Conservation (phyloP, 2,797 vertebrate genomes). For the Peromyscus nudipes region DNA sequence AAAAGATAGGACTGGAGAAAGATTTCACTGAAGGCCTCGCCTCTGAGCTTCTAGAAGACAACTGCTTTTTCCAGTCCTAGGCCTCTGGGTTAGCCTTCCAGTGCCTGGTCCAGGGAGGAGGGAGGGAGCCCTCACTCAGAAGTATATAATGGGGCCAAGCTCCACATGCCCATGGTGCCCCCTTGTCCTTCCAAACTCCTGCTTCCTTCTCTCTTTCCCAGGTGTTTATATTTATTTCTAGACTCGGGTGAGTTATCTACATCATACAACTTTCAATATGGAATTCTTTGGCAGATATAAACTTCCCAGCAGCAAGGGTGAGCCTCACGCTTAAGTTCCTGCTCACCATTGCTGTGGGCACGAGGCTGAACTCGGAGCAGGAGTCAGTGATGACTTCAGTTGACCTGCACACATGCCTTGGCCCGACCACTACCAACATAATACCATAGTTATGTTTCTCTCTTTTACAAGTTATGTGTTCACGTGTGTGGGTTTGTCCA, state of each 20-base stretch:
- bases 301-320: neutral
- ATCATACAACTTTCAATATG: neutral
- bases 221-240: constrained; percentile 7
- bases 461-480: neutral
- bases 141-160: neutral
- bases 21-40: neutral
- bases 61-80: neutral
- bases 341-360: neutral
- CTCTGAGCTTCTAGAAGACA: constrained; percentile 23
- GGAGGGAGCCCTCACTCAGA: neutral
- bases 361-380: neutral
- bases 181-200: neutral
- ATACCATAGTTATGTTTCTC: neutral
- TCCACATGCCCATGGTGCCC: neutral
- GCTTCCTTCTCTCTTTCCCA: neutral
- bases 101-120: neutral
- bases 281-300: constrained; percentile 8
- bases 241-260: neutral
- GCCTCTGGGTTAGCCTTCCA: neutral
- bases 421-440: neutral
- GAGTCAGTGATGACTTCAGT: neutral
- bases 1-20: constrained; percentile 46
- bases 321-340: neutral
- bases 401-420: neutral
- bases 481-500: neutral